These are phyloP conservation scores for Passer montanus DNA, from an alignment of 2,113 vertebrate species.

Conservation along the genomic window DNA sequence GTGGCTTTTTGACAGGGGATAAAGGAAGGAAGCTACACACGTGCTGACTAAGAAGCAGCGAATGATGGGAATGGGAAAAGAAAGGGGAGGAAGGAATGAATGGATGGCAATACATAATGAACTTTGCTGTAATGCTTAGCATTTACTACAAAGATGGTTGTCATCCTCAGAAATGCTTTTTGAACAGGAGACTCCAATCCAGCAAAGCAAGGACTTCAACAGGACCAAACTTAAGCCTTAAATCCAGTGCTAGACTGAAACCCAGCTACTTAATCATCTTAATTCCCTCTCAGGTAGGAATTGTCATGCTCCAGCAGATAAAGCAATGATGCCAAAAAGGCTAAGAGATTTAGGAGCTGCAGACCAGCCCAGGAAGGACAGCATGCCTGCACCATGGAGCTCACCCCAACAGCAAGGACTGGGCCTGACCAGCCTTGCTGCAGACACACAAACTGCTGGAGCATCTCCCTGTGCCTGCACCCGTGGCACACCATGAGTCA, in stretches of 20 bases:
- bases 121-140: not conserved
- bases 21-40: not conserved
- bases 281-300: not conserved
- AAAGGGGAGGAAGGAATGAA: not conserved
- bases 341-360: not conserved
- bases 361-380: not conserved
- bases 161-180: not conserved
- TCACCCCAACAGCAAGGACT: not conserved
- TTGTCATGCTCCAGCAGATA: not conserved
- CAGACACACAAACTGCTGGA: not conserved
- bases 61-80: not conserved
- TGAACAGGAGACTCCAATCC: not conserved
- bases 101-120: not conserved
- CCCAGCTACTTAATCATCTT: not conserved
- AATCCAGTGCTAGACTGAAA: constrained; percentile 29
- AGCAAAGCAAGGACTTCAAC: not conserved
- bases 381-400: not conserved
- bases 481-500: fast-evolving
- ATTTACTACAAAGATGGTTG: not conserved
- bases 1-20: not conserved
- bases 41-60: not conserved
- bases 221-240: not conserved
- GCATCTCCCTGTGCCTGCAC: not conserved
- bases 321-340: not conserved
- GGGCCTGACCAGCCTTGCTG: not conserved